Conservation (phyloP, 2,888 invertebrate genomes). For the Epinotia nisella region DNA sequence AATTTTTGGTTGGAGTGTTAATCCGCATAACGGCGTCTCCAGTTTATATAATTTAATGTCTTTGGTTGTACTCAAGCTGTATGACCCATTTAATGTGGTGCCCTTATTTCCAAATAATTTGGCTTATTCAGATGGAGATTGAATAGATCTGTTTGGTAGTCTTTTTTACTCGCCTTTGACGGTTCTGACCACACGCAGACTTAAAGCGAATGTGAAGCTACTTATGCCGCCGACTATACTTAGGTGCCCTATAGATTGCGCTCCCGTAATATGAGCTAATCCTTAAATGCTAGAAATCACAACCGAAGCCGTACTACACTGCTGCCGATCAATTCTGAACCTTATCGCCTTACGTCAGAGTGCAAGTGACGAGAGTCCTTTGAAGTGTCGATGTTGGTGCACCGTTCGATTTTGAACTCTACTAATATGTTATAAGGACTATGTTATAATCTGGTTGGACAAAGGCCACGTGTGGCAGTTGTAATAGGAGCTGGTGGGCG, state of each 20-base stretch:
- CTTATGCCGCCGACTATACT: no score
- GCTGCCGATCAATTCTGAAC: not conserved
- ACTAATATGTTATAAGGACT: not conserved
- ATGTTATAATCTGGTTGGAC: conserved; percentile 13
- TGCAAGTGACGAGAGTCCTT: not conserved
- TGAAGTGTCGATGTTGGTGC: conserved; percentile 5
- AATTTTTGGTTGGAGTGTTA: no score
- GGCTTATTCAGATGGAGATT: no score
- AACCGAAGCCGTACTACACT: conserved; percentile 13
- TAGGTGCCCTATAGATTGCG: conserved; percentile 26
- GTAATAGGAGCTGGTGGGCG: conserved; percentile 20
- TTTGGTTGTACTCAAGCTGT: no score
- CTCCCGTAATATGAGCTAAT: conserved; percentile 41
- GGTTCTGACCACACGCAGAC: no score
- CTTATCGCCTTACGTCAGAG: not conserved
- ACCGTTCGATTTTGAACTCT: not conserved
- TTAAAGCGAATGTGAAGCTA: no score
- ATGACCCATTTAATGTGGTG: no score
- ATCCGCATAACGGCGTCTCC: no score
- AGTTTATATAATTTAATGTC: no score
- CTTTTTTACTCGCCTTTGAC: no score
- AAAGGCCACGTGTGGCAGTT: conserved; percentile 26
- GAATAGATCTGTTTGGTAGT: no score
- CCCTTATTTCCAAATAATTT: no score
- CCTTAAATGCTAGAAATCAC: conserved; percentile 19